A percentile compares a stretch with the other conserved stretches of the same genome.
Conservation (phyloP, 2,888 invertebrate genomes). For the Volucella inflata region DNA sequence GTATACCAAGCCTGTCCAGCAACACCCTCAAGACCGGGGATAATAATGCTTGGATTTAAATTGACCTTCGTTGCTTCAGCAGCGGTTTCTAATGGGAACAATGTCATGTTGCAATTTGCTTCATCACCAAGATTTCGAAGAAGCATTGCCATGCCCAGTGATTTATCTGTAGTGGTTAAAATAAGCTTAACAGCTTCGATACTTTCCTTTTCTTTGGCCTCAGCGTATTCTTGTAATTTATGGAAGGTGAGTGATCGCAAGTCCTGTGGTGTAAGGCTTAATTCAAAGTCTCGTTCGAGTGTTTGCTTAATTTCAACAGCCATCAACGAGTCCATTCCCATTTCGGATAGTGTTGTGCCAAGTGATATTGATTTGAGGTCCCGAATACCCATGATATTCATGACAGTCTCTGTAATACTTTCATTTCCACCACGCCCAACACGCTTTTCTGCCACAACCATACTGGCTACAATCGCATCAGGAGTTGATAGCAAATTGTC, state of each 20-base stretch:
- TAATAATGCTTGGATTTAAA: slow-evolving; percentile 82
- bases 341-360: slow-evolving; percentile 91
- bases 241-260: slow-evolving; percentile 91
- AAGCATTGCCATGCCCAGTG: slow-evolving; percentile 85
- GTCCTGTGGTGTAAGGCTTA: slow-evolving; percentile 93
- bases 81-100: slow-evolving; percentile 85
- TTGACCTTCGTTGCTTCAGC: slow-evolving; percentile 77
- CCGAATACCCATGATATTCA: slow-evolving; percentile 88
- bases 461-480: slow-evolving; percentile 89
- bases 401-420: slow-evolving; percentile 89
- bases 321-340: slow-evolving; percentile 99
- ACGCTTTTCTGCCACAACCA: slow-evolving; percentile 94
- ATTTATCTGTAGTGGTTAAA: slow-evolving; percentile 79
- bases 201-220: slow-evolving; percentile 78
- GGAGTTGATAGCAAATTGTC: slow-evolving; percentile 90
- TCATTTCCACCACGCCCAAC: slow-evolving; percentile 86
- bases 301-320: slow-evolving; percentile 98
- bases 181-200: slow-evolving; percentile 80
- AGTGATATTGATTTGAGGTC: slow-evolving; percentile 89
- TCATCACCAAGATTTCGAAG: slow-evolving; percentile 87
- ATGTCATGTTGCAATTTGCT: slow-evolving; percentile 84
- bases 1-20: slow-evolving; percentile 84
- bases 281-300: slow-evolving; percentile 94
- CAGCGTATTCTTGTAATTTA: slow-evolving; percentile 81
- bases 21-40: slow-evolving; percentile 89